A percentile compares a stretch with the other conserved stretches of the same genome.
phyloP scores from a whole-genome alignment of 2,888 invertebrate genomes.

The Pseudococcus jackbeardsleyi region DNA sequence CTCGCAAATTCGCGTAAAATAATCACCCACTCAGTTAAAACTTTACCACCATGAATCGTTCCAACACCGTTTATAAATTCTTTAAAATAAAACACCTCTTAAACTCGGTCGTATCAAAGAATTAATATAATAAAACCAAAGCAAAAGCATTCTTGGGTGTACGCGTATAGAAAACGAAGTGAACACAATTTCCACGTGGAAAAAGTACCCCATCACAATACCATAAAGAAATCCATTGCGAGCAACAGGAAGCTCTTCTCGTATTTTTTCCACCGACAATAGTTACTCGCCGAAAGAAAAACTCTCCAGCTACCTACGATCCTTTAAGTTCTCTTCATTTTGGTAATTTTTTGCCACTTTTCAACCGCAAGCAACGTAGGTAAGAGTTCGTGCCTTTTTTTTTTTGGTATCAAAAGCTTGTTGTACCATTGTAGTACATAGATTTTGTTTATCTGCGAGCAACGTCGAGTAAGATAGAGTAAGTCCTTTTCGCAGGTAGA shows the following conservation, averaged over 20 bases:
- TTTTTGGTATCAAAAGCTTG: not conserved
- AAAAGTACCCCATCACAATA: not conserved
- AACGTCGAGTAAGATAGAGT: not conserved
- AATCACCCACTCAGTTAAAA: too few species aligned
- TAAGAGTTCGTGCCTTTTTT: not conserved
- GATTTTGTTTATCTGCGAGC: not conserved
- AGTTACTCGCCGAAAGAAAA: not conserved
- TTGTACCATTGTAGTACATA: not conserved
- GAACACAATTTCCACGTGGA: not conserved
- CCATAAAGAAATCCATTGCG: not conserved
- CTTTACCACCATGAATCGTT: too few species aligned
- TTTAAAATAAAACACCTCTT: too few species aligned
- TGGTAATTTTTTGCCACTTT: not conserved
- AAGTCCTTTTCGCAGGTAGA: too few species aligned
- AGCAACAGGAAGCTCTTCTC: not conserved
- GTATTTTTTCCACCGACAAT: not conserved
- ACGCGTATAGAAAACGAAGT: too few species aligned
- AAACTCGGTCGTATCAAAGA: too few species aligned
- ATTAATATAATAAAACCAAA: too few species aligned
- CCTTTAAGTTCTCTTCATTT: not conserved
- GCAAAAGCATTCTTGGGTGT: too few species aligned
- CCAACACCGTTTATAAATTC: too few species aligned
- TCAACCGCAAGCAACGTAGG: not conserved
- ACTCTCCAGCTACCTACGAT: not conserved
- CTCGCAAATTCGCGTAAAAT: too few species aligned